Conservation (phyloP, 2,888 invertebrate species). For the Rhorus exstirpatorius region DNA sequence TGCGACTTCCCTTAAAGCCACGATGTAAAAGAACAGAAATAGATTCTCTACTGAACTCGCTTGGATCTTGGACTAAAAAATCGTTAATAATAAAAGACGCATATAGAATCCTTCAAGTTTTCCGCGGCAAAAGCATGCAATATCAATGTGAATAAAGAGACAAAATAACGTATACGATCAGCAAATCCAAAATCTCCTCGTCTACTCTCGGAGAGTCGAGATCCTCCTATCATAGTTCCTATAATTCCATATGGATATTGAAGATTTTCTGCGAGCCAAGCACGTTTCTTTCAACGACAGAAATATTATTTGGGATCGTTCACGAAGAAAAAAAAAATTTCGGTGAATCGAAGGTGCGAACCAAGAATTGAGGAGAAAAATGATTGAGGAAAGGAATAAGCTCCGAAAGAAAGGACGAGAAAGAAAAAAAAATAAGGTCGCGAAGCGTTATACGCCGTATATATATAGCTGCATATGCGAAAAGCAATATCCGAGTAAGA, state of each 20-base stretch:
- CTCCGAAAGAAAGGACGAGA: conserved; percentile 13
- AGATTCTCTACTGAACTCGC: no score
- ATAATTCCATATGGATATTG: conserved; percentile 60
- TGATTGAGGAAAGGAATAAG: conserved; percentile 56
- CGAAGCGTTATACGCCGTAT: conserved; percentile 47
- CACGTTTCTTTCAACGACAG: conserved; percentile 42
- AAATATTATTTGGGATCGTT: conserved; percentile 59
- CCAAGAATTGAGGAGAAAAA: conserved; percentile 52
- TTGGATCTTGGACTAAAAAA: no score
- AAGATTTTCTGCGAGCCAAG: conserved; percentile 56
- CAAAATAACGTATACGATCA: not conserved
- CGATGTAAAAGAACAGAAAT: no score
- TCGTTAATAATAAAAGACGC: not conserved
- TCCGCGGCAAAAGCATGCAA: not conserved
- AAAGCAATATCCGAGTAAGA: conserved; percentile 66
- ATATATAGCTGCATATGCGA: conserved; percentile 59
- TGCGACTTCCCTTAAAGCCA: no score
- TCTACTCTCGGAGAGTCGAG: not conserved
- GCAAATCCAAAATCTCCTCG: not conserved
- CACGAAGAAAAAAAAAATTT: conserved; percentile 4
- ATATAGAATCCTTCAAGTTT: not conserved
- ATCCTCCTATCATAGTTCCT: not conserved
- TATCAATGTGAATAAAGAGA: not conserved
- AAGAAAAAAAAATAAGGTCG: conserved; percentile 18
- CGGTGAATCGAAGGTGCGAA: conserved; percentile 27